Percentiles rank a stretch among this genome's conserved stretches.
phyloP scores from a whole-genome alignment of 2,113 vertebrate genomes.

The Lontra canadensis region DNA sequence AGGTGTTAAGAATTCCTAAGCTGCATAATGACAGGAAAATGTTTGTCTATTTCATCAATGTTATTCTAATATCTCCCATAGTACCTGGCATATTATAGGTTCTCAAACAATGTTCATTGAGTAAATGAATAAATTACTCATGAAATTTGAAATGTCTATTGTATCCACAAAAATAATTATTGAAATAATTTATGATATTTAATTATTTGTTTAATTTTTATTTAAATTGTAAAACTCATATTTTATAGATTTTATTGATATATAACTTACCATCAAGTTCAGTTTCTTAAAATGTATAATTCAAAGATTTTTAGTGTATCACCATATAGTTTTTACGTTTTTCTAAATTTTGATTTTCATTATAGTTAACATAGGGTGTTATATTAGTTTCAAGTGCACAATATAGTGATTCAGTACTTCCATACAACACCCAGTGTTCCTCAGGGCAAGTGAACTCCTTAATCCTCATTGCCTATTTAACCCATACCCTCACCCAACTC shows the following conservation, averaged over 20 bases:
- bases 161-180: neutral
- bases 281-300: neutral
- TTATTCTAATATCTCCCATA: neutral
- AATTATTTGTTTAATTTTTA: neutral
- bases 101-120: neutral
- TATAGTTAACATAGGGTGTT: neutral
- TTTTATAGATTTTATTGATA: neutral
- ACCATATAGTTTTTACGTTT: neutral
- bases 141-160: neutral
- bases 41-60: neutral
- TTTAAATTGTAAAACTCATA: neutral
- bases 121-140: neutral
- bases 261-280: neutral
- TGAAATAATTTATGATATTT: neutral
- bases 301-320: neutral
- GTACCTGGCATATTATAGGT: neutral
- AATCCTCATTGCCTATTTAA: neutral
- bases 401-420: neutral
- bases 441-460: neutral
- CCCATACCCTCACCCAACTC: neutral
- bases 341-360: neutral
- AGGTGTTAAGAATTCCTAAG: neutral
- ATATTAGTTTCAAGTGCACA: neutral
- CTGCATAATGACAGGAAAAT: neutral
- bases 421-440: neutral